Conservation (phyloP, 2,113 vertebrate genomes). For the Serilophus lunatus region DNA sequence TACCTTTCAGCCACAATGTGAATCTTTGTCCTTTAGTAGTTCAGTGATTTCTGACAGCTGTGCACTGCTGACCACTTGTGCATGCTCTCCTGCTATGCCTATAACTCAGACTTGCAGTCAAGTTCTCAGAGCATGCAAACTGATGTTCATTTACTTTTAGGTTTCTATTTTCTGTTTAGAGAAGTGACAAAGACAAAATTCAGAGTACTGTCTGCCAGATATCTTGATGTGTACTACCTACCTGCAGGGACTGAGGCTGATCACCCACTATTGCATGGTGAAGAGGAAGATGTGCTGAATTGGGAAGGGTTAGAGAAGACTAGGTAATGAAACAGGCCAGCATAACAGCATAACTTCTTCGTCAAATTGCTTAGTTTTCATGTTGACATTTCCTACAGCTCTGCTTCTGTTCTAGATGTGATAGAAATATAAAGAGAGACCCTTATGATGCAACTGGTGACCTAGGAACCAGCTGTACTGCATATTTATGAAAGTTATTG, state of each 20-base stretch:
- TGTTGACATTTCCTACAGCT: neutral
- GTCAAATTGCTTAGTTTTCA: neutral
- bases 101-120: neutral
- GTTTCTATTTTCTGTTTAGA: neutral
- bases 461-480: neutral
- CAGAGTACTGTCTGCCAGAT: neutral
- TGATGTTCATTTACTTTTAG: neutral
- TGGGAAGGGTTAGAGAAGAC: neutral
- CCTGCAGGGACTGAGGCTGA: fast-evolving
- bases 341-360: neutral
- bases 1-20: neutral
- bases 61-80: neutral
- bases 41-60: neutral
- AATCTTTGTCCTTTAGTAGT: neutral
- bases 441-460: neutral
- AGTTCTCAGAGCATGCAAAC: neutral
- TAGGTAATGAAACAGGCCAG: neutral
- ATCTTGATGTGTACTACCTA: fast-evolving
- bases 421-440: neutral
- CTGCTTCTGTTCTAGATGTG: neutral
- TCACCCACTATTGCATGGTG: fast-evolving
- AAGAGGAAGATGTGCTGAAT: neutral
- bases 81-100: neutral
- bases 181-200: neutral
- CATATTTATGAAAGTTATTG: neutral